Evolutionary conservation across 2,797 vertebrate species (phyloP).

Genomic region (Semaprochilodus insignis): DNA sequence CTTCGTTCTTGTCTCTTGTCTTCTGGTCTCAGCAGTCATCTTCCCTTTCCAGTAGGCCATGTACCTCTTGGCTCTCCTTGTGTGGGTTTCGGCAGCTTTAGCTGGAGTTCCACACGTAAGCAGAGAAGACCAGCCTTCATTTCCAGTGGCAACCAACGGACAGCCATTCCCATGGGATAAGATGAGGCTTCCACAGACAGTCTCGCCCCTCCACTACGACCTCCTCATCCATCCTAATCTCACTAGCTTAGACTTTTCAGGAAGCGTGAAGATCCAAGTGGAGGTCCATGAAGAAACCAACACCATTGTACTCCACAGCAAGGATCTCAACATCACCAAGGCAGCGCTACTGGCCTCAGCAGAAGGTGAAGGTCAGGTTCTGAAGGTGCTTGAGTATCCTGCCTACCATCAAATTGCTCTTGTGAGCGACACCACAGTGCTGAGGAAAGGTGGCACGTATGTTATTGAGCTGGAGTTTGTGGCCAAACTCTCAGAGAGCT

Average conservation of each 20-base stretch:
- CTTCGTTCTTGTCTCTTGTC: not conserved
- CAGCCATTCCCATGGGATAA: conserved; percentile 84
- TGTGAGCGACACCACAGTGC: conserved; percentile 64
- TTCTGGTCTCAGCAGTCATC: not conserved
- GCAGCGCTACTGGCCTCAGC: conserved; percentile 71
- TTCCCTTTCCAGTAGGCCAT: conserved; percentile 54
- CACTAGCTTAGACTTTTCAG: conserved; percentile 82
- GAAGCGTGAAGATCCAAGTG: conserved; percentile 54
- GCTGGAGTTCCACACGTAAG: conserved; percentile 66
- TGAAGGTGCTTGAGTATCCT: conserved; percentile 79
- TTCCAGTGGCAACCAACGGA: conserved; percentile 56
- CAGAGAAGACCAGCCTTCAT: conserved; percentile 25
- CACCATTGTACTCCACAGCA: no score
- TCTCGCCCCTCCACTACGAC: conserved; percentile 83
- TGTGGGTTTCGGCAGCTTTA: conserved; percentile 42
- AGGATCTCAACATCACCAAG: conserved; percentile 60
- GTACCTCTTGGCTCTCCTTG: conserved; percentile 59
- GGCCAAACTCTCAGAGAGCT: conserved; percentile 86
- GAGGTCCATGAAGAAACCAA: no score
- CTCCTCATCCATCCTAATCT: conserved; percentile 89
- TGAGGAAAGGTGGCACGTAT: conserved; percentile 78
- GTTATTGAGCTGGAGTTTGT: conserved; percentile 79
- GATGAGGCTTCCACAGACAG: conserved; percentile 82
- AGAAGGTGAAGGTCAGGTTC: conserved; percentile 27
- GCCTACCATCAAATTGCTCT: conserved; percentile 84